Evolutionary conservation across 1,140 invertebrate genomes (phyloP).

Genomic region (Physella acuta): DNA sequence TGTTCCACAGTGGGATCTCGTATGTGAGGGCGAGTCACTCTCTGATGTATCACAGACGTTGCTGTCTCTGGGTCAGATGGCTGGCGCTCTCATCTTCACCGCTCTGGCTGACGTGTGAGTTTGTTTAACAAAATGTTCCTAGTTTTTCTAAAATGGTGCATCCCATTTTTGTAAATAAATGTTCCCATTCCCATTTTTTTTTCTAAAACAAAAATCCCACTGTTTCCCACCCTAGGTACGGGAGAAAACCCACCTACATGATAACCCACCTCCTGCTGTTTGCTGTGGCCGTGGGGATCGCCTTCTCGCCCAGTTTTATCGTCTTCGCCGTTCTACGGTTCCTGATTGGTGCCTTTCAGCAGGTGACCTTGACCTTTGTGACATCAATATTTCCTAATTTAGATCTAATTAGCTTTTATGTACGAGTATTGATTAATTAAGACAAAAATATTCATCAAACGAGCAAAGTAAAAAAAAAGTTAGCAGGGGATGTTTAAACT

Average conservation of each 20-base stretch:
- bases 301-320: constrained; percentile 34
- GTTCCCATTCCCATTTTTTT: no score
- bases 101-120: constrained; percentile 38
- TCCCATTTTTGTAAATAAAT: no score
- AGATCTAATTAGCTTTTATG: no score
- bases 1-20: constrained; percentile 45
- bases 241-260: constrained; percentile 37
- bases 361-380: no score
- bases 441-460: no score
- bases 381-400: no score
- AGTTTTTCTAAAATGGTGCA: no score
- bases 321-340: constrained; percentile 34
- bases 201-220: no score
- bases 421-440: no score
- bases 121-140: no score
- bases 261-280: constrained; percentile 26
- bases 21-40: constrained; percentile 43
- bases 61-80: constrained; percentile 37
- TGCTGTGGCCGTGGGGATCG: constrained; percentile 10
- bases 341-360: constrained; percentile 34
- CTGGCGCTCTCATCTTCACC: constrained; percentile 39
- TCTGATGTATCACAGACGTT: constrained; percentile 43
- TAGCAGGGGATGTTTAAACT: no score
- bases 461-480: no score
- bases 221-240: constrained; percentile 30